Conservation (phyloP, 2,888 invertebrate genomes). For the Cephus runcator region DNA sequence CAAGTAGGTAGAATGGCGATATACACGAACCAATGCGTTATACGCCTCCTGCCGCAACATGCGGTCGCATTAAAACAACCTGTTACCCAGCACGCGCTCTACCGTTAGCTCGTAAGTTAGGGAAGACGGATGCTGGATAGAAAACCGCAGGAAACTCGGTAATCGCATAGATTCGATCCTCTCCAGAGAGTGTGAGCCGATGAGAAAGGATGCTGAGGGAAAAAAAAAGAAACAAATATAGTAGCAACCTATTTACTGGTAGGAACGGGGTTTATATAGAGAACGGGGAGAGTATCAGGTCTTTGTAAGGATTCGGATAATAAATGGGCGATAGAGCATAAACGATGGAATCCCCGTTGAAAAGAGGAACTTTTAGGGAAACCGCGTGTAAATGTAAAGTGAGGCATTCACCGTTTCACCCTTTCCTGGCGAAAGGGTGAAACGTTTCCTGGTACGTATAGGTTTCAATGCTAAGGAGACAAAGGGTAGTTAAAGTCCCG, state of each 20-base stretch:
- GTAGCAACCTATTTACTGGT: background rate
- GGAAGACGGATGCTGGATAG: background rate
- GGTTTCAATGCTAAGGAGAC: slow-evolving; percentile 3
- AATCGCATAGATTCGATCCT: background rate
- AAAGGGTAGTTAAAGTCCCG: slow-evolving; percentile 12
- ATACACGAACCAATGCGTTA: slow-evolving; percentile 4
- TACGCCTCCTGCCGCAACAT: slow-evolving; percentile 12
- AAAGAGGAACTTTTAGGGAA: slow-evolving; percentile 2
- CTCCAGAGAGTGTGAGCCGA: background rate
- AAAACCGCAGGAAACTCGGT: background rate
- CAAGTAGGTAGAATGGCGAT: background rate
- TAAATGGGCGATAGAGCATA: background rate
- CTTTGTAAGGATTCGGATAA: background rate
- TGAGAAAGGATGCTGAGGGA: background rate
- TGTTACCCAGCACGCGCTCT: slow-evolving; percentile 38
- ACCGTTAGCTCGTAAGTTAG: slow-evolving; percentile 1
- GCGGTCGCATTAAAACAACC: slow-evolving; percentile 50
- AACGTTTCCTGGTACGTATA: background rate
- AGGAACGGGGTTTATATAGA: slow-evolving; percentile 1
- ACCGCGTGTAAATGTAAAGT: slow-evolving; percentile 2
- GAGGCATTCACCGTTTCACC: background rate
- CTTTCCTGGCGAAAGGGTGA: background rate
- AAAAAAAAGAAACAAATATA: background rate
- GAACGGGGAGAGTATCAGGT: slow-evolving; percentile 15
- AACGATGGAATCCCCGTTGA: background rate